These are phyloP conservation scores for Stenodera caucasica DNA, from an alignment of 2,888 invertebrate species.

Conservation along the genomic window DNA sequence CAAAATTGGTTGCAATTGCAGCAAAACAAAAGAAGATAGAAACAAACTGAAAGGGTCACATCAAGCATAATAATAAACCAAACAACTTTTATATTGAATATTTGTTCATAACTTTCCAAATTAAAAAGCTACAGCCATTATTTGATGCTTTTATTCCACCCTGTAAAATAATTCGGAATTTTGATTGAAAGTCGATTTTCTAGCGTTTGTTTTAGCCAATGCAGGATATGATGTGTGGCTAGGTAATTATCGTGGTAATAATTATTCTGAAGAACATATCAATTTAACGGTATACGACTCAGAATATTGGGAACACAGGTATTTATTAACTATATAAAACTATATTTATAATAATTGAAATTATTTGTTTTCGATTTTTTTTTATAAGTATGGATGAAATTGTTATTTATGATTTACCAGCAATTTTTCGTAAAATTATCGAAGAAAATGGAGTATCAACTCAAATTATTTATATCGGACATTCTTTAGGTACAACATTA, in stretches of 20 bases:
- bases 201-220: constrained; percentile 58
- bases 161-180: background rate
- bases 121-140: too few relatives aligned
- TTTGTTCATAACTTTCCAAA: too few relatives aligned
- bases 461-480: constrained; percentile 75
- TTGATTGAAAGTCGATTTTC: constrained; percentile 30
- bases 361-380: constrained; percentile 10
- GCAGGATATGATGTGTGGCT: constrained; percentile 62
- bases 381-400: constrained; percentile 50
- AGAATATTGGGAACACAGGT: constrained; percentile 52
- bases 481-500: constrained; percentile 84
- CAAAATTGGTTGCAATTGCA: background rate
- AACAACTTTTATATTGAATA: too few relatives aligned
- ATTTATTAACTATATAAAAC: constrained; percentile 16
- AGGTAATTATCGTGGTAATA: constrained; percentile 54
- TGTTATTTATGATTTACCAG: constrained; percentile 46
- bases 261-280: constrained; percentile 48
- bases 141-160: too few relatives aligned
- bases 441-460: background rate
- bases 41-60: too few relatives aligned
- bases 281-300: constrained; percentile 44
- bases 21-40: too few relatives aligned
- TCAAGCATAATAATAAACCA: too few relatives aligned
- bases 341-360: background rate
- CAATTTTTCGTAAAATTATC: constrained; percentile 39